phyloP scores from a whole-genome alignment of 2,888 invertebrate genomes.

The Sipunculus nudus region DNA sequence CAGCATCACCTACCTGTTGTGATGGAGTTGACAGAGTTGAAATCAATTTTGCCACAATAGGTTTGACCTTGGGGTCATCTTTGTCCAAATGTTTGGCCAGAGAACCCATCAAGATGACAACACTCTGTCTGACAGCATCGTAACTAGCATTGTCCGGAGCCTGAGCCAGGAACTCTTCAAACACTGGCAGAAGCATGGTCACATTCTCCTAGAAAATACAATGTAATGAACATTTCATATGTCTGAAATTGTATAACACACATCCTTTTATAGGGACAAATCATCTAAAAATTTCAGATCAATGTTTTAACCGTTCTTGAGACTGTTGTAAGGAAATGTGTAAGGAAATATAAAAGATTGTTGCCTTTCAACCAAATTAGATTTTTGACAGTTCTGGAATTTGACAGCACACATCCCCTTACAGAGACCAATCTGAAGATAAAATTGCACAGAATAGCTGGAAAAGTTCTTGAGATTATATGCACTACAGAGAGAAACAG shows the following conservation, averaged over 20 bases:
- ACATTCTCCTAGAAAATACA: constrained; percentile 65
- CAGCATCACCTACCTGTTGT: constrained; percentile 76
- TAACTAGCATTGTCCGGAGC: constrained; percentile 89
- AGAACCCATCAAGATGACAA: constrained; percentile 96
- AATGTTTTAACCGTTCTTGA: no score
- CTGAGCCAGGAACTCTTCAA: constrained; percentile 91
- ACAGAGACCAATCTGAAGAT: no score
- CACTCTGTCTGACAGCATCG: constrained; percentile 94
- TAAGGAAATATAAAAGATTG: no score
- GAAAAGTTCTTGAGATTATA: no score
- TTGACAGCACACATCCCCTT: no score
- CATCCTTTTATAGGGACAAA: background rate
- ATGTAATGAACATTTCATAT: background rate
- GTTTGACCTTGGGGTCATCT: constrained; percentile 86
- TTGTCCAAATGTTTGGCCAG: constrained; percentile 95
- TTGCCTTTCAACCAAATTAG: no score
- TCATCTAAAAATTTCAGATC: no score
- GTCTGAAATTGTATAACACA: background rate
- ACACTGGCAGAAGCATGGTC: constrained; percentile 84
- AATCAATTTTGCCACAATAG: constrained; percentile 91
- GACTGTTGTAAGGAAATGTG: no score
- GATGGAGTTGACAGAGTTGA: constrained; percentile 95
- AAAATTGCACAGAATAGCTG: no score
- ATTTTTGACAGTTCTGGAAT: no score
- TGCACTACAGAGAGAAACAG: no score